These are phyloP conservation scores for Galbula dea DNA, from an alignment of 2,113 vertebrate genomes.

Conservation along the genomic window DNA sequence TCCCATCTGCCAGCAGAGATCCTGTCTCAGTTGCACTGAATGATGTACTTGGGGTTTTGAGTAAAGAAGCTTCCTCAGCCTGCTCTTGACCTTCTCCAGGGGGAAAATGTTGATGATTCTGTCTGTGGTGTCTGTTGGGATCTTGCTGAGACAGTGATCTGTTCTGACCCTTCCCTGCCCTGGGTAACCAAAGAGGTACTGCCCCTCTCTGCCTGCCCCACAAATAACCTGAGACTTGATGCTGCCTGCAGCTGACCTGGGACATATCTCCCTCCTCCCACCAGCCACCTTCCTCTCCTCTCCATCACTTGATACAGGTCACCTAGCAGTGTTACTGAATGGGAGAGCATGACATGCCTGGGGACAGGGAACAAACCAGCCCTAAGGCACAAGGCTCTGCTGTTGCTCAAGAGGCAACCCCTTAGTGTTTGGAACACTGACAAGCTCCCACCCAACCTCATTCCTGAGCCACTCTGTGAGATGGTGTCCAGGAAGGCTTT, in stretches of 20 bases:
- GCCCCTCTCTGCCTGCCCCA: background rate
- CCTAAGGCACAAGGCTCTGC: background rate
- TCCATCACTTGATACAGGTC: fast-evolving
- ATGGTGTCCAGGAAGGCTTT: background rate
- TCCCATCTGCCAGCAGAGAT: background rate
- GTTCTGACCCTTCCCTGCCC: background rate
- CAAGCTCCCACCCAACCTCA: background rate
- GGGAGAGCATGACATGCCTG: background rate
- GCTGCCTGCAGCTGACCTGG: fast-evolving
- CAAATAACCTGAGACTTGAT: background rate
- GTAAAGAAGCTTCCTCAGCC: background rate
- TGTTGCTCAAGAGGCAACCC: background rate
- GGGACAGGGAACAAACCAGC: background rate
- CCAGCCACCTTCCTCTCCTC: background rate
- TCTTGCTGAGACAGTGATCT: background rate
- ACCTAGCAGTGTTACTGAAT: background rate
- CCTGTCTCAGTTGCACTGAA: background rate
- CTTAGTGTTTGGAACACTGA: background rate
- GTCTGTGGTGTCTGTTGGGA: fast-evolving
- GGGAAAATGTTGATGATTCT: background rate
- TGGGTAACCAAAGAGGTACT: background rate
- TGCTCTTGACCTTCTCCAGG: background rate
- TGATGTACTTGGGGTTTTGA: background rate
- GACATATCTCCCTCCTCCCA: background rate
- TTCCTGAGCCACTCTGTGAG: background rate